Base-by-base conservation (phyloP, 2,113 vertebrate genomes). In the Planiliza haematocheilus region DNA sequence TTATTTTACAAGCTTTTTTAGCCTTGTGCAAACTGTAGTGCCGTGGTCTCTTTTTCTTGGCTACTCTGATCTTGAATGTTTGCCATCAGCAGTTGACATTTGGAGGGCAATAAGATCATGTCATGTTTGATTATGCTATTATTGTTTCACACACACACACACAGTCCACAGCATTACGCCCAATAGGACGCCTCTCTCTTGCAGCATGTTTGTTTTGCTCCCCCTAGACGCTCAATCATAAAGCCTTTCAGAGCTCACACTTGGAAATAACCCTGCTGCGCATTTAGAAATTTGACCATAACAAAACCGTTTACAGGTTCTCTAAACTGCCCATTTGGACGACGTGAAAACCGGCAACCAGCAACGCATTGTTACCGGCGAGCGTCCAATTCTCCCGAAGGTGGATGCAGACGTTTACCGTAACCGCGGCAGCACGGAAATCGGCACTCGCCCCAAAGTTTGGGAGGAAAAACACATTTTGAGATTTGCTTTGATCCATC, bases 121-220 rank as follows among this genome's bases (percentile, higher is more conserved):
- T 82, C 61, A 79, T 55, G 53, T 89, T 81, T 89, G 73, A 88
- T 84, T 82, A 82, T 20, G 41, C 73, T 81, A 67, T 82, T 81
- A 84, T 72, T 71, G 67, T 79, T 79, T 81, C 2, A n/a, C 43
- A 14, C 46, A 18, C 48, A 45, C 16, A n/a, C 34, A 5, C n/a
- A 24, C 38, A 80, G 63, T 72, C 77, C 79, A 85, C 67, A 85
- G 49, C 41, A 66, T 83, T 69, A 80, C 42, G 74, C 37, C 65
- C 66, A 79, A 77, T 16, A 64, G 64, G 53, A 46, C 46, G 38
- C 21, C 65, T 78, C 73, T 74, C 36, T 75, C 49, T 79, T 79
- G 64, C 63, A 80, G 68, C 66, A 41, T 73, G 64, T 87, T 79
- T 83, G 70, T 74, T 86, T 86, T 79, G 74, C 71, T 69, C 49